Evolutionary conservation across 2,888 invertebrate species (phyloP), one percentile per base, ranked within the genome.

Genomic region (Dexiosoma caninum): DNA sequence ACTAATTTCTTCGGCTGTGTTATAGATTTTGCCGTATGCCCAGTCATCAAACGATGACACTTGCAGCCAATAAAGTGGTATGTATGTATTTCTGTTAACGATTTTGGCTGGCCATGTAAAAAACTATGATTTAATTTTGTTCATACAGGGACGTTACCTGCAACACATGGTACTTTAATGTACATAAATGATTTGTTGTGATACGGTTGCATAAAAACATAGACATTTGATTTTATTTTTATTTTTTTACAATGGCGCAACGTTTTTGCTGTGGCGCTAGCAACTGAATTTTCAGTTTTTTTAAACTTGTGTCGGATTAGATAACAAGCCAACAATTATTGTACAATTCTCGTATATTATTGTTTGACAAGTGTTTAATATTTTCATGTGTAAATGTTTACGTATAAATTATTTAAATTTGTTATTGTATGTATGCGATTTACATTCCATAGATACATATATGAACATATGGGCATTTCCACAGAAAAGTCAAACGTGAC

Each of bases 91-190:
- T 46, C 16, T 57, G 27, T 42, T n/a, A 66, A 40, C 8, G 6
- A 40, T 44, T 53, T 37, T 40, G 14, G n/a, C 14, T 35, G 9
- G 9, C 35, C 8, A 23, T 32, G 46, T 27, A 62, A 19, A 32
- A 42, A 14, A 64, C 35, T 3, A 19, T 62, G n/a, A 44, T 44
- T 55, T 55, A 27, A 55, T 57, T 64, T 27, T 8, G 66, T 62
- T 37, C 35, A 27, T n/a, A 40, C 23, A 46, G 37, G n/a, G 35
- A 46, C 37, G 37, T 30, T 46, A 37, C 49, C 14, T 67, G 35
- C 62, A 67, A 75, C 49, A 76, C 55, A 66, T 66, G 79, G 75
- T 70, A 70, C 67, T 80, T 80, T n/a, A n/a, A n/a, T n/a, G n/a
- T 76, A 80, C 66, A 37, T 60, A 76, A 80, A 76, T 80, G 80